Evolutionary conservation across 2,888 invertebrate species (phyloP), one percentile per base, ranked within the genome.

Genomic region (Urechis unicinctus): DNA sequence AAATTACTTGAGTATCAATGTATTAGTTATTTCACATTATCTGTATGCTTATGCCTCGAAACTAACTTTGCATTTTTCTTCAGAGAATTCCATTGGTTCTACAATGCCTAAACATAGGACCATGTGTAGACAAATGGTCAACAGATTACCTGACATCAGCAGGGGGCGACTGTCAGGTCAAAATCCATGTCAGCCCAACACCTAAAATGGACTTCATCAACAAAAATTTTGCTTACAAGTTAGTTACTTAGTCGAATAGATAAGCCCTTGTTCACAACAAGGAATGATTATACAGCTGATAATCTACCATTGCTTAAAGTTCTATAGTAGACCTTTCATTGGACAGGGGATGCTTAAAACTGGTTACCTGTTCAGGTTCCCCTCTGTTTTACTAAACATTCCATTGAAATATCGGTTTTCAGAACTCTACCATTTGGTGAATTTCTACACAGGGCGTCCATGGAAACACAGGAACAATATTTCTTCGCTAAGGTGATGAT

Each of bases 221-320:
- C 36, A 82, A 82, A 65, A 82, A 82, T 61, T 82, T 82, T 68
- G 53, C 70, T 1, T 82, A 82, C 67, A 80, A 78, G 79, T 77
- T 31, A 49, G 21, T 31, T 25, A 44, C 29, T 13, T 44, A 24
- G 13, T 36, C 17, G 9, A 36, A n/a, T n/a, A n/a, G n/a, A n/a
- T n/a, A n/a, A n/a, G n/a, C n/a, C n/a, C n/a, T n/a, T n/a, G n/a
- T n/a, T n/a, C n/a, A n/a, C n/a, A n/a, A n/a, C n/a, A n/a, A n/a
- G n/a, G n/a, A n/a, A n/a, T n/a, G n/a, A n/a, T n/a, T n/a, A n/a
- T n/a, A n/a, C n/a, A n/a, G n/a, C n/a, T n/a, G n/a, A n/a, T n/a
- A n/a, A n/a, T n/a, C n/a, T n/a, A n/a, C n/a, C 29, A 4, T 3
- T 49, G 31, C 25, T 17, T 46, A 41, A 41, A 41, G n/a, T 17